phyloP scores from a whole-genome alignment of 30 jellyfish, hydroid and myxozoan species.

The Cassiopea xamachana region DNA sequence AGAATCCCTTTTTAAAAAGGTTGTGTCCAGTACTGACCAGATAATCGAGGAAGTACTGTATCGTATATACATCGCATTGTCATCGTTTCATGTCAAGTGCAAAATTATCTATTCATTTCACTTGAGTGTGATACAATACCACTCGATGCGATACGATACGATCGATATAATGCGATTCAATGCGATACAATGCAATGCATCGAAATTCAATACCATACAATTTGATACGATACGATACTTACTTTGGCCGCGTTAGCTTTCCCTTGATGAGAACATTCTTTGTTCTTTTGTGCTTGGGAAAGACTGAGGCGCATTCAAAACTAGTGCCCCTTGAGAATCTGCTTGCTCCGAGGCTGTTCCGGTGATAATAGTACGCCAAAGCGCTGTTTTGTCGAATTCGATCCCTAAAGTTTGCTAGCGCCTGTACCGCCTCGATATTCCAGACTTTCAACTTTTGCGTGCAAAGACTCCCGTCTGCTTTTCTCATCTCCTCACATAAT shows the following conservation, averaged over 20 bases:
- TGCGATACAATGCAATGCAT: too few species aligned
- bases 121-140: too few species aligned
- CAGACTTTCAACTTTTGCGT: conserved; percentile 37
- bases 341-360: conserved; percentile 24
- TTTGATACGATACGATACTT: neutral
- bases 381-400: conserved; percentile 35
- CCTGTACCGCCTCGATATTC: conserved; percentile 64
- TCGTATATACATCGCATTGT: too few species aligned
- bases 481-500: conserved; percentile 24
- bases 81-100: too few species aligned
- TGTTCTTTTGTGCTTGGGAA: neutral
- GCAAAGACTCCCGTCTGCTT: conserved; percentile 61
- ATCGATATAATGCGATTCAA: too few species aligned
- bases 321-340: neutral
- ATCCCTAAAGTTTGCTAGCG: conserved; percentile 36
- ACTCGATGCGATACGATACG: too few species aligned
- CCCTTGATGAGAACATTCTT: conserved; percentile 27
- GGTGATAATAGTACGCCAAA: conserved; percentile 64
- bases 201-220: too few species aligned
- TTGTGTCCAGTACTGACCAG: too few species aligned
- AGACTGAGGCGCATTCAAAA: conserved; percentile 1
- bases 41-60: too few species aligned
- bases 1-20: too few species aligned
- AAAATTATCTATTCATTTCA: too few species aligned
- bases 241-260: conserved; percentile 50